Conservation (phyloP, 2,888 invertebrate genomes). For the Latrodectus elegans region DNA sequence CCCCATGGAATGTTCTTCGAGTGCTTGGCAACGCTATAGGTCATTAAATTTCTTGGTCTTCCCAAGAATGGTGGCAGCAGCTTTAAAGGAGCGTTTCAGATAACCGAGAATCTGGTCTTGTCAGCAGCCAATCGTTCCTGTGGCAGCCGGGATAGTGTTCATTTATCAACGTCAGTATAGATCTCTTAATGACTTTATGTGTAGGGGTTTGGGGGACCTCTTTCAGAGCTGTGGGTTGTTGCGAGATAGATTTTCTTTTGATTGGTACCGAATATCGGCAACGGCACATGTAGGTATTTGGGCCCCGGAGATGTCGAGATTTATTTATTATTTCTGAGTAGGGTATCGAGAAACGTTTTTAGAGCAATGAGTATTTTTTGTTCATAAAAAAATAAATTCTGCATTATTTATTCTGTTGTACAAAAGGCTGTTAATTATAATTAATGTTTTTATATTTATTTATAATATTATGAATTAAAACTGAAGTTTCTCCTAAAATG, state of each 20-base stretch:
- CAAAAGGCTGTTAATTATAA: too few relatives aligned
- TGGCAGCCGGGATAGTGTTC: constrained; percentile 25
- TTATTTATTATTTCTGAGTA: constrained; percentile 24
- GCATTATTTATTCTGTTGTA: too few relatives aligned
- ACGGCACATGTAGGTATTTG: constrained; percentile 24
- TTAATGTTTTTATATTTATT: too few relatives aligned
- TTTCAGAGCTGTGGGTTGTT: constrained; percentile 10
- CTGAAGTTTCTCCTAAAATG: too few relatives aligned
- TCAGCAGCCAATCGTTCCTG: constrained; percentile 44
- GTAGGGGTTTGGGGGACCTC: constrained; percentile 38
- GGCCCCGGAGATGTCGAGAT: not conserved
- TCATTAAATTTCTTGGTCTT: constrained; percentile 46
- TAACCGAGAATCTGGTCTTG: constrained; percentile 32
- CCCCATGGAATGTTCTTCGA: constrained; percentile 22
- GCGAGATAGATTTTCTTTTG: constrained; percentile 57
- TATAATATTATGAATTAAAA: too few relatives aligned
- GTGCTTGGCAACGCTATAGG: not conserved
- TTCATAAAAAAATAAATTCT: too few relatives aligned
- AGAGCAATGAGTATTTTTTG: too few relatives aligned
- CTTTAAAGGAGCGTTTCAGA: constrained; percentile 45
- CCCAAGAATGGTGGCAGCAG: constrained; percentile 3
- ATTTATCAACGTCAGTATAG: constrained; percentile 53
- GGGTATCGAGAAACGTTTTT: too few relatives aligned
- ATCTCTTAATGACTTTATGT: constrained; percentile 56
- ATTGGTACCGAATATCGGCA: constrained; percentile 34